Evolutionary conservation across 2,797 vertebrate genomes (phyloP).

Genomic region (Emys orbicularis): DNA sequence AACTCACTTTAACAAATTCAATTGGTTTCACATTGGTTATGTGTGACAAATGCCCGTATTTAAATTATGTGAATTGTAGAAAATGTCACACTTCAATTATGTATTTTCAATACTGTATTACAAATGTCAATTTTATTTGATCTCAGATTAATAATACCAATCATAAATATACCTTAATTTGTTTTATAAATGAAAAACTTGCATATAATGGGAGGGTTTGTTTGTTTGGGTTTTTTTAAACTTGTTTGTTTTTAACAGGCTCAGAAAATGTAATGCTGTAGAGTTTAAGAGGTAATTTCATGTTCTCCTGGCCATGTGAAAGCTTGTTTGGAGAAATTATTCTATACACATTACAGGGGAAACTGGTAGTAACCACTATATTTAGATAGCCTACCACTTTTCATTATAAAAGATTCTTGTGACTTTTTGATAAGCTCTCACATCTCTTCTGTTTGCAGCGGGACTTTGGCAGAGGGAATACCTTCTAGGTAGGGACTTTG

Average conservation of each 20-base stretch:
- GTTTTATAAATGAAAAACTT: neutral
- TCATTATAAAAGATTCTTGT: neutral
- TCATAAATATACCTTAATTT: neutral
- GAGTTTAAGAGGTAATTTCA: neutral
- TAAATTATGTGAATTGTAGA: neutral
- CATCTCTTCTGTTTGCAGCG: neutral
- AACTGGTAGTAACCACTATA: neutral
- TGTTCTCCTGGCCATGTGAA: neutral
- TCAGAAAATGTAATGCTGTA: neutral
- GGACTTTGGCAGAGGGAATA: neutral
- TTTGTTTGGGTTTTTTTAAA: neutral
- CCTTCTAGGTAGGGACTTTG: neutral
- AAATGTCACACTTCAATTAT: neutral
- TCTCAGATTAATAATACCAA: neutral
- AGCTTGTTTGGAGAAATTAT: neutral
- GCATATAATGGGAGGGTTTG: neutral
- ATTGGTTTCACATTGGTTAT: neutral
- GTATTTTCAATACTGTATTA: neutral
- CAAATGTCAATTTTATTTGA: neutral
- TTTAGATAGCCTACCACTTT: neutral
- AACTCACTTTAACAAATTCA: neutral
- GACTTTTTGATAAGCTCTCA: neutral
- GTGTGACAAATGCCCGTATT: neutral
- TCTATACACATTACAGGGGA: neutral
- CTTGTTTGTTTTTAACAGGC: neutral